Percentiles rank a stretch among this genome's conserved stretches.
These are phyloP conservation scores for Carettochelys insculpta DNA, from an alignment of 2,113 vertebrate species.

Conservation along the genomic window DNA sequence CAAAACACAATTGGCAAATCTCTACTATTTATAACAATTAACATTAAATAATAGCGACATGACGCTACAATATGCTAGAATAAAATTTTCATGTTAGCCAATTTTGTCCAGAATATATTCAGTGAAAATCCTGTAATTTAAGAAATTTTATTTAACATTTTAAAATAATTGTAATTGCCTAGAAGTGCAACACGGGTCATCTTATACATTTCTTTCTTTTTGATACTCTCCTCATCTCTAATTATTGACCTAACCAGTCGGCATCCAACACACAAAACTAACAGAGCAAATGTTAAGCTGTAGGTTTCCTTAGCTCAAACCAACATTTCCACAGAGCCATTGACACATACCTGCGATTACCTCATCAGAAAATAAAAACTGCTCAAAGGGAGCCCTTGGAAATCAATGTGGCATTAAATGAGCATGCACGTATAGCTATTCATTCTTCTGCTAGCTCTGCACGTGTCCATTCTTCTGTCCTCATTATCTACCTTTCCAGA, in stretches of 20 bases:
- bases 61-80: background rate
- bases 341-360: background rate
- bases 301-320: background rate
- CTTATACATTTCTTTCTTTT: background rate
- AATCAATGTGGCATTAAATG: background rate
- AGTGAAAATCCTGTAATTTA: background rate
- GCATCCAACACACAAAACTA: background rate
- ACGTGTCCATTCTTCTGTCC: background rate
- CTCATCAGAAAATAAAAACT: background rate
- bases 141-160: background rate
- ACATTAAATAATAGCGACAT: background rate
- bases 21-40: background rate
- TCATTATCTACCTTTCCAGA: background rate
- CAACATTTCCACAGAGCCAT: background rate
- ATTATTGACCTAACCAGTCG: background rate
- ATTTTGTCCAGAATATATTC: background rate
- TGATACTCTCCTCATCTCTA: background rate
- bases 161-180: background rate
- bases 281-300: background rate
- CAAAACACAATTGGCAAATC: background rate
- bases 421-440: no score
- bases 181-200: background rate
- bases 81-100: background rate
- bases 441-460: background rate
- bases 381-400: background rate